Conservation (phyloP, 2,797 vertebrate species). For the Sebastolobus altivelis region DNA sequence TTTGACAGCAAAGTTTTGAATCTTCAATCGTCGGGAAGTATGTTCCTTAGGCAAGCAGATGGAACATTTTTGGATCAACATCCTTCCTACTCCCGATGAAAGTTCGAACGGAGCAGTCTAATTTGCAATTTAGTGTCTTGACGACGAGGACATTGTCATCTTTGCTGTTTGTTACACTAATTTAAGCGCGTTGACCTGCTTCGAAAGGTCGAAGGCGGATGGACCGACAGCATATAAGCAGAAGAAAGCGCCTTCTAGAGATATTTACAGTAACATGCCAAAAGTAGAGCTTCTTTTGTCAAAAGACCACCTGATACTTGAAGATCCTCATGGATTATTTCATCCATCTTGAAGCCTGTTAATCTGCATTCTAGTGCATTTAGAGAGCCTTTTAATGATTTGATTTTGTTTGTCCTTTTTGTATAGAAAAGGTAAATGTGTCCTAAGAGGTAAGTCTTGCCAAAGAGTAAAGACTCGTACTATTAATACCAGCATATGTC, state of each 20-base stretch:
- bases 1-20: conserved; percentile 57
- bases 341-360: conserved; percentile 76
- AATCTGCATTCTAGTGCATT: conserved; percentile 84
- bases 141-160: conserved; percentile 19
- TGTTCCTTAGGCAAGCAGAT: conserved; percentile 23
- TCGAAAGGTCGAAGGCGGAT: conserved; percentile 17
- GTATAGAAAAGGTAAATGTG: conserved; percentile 79
- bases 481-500: conserved; percentile 89
- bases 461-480: conserved; percentile 92
- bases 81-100: conserved; percentile 29
- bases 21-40: conserved; percentile 35
- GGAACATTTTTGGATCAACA: conserved; percentile 35
- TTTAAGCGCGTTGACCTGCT: conserved; percentile 14
- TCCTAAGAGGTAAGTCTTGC: conserved; percentile 91
- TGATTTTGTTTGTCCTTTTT: conserved; percentile 68
- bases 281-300: conserved; percentile 73
- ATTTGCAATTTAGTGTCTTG: conserved; percentile 39
- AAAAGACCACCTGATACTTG: conserved; percentile 79
- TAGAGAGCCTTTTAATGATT: conserved; percentile 65
- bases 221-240: conserved; percentile 42
- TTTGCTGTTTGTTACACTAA: conserved; percentile 24
- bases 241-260: conserved; percentile 67
- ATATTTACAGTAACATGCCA: conserved; percentile 73
- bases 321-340: conserved; percentile 78
- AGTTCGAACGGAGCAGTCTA: conserved; percentile 23